phyloP scores from a whole-genome alignment of 2,797 vertebrate species.

The Arrhamphus sclerolepis region DNA sequence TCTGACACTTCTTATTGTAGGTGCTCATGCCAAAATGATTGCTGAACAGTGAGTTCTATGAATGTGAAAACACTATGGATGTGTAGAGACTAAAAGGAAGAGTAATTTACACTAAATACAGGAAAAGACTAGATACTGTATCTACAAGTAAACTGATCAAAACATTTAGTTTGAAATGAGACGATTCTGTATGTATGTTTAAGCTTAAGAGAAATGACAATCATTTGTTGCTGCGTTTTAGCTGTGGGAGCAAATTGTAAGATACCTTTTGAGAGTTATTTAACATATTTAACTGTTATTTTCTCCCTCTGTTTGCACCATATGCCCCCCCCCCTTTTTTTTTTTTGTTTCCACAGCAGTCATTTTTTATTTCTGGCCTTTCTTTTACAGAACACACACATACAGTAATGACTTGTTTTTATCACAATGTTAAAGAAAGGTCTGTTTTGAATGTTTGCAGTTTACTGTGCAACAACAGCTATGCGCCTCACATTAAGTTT shows the following conservation, averaged over 20 bases:
- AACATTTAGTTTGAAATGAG: slow-evolving; percentile 20
- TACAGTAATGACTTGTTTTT: slow-evolving; percentile 20
- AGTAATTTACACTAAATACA: slow-evolving; percentile 66
- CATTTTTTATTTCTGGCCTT: slow-evolving; percentile 16
- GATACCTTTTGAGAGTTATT: slow-evolving; percentile 40
- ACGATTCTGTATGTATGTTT: slow-evolving; percentile 48
- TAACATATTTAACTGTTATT: slow-evolving; percentile 67
- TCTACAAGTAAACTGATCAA: slow-evolving; percentile 15
- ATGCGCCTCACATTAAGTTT: slow-evolving; percentile 43
- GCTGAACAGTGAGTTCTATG: slow-evolving; percentile 30
- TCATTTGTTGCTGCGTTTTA: slow-evolving; percentile 56
- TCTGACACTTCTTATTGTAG: slow-evolving; percentile 29
- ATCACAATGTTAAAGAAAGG: slow-evolving; percentile 22
- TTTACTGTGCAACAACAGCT: slow-evolving; percentile 35
- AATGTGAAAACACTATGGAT: slow-evolving; percentile 62
- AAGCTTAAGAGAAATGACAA: slow-evolving; percentile 68
- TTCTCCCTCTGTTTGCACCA: too few species aligned
- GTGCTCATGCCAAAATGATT: slow-evolving; percentile 67
- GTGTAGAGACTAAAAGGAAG: slow-evolving; percentile 29
- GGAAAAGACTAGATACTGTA: slow-evolving; percentile 30
- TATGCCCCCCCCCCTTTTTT: too few species aligned
- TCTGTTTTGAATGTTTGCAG: slow-evolving; percentile 37
- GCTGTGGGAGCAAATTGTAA: slow-evolving; percentile 38
- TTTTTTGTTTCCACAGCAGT: slow-evolving; percentile 3
- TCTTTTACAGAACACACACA: slow-evolving; percentile 23